Base-by-base conservation (phyloP, 2,888 invertebrate species). In the Cyaniris semiargus region DNA sequence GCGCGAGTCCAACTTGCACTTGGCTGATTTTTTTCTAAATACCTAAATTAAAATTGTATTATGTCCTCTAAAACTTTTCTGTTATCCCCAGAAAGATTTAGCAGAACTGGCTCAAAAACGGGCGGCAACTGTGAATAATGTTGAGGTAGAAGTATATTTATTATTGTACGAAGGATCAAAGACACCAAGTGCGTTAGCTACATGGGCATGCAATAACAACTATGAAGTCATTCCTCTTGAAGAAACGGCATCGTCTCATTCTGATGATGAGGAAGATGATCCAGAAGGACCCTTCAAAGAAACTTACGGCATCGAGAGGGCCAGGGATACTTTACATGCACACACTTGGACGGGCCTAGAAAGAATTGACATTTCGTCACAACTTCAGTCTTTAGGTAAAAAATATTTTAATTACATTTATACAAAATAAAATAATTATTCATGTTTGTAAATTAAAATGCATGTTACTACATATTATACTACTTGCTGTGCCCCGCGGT, bases 321-420 rank as follows among this genome's bases (percentile, higher is more conserved):
- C 53, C 6, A 48, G 74, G 2, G 74, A 74, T 4, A 48, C 74
- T 7, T 48, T 74, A 21, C 74, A 74, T 8, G 74, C 74, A 8
- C 74, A 74, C 74, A 74, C 74, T 18, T 74, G 74, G 74, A 74
- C 48, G 7, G 74, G 74, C 23, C 53, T 74, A 27, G 48, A 74
- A 53, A 74, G 53, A 48, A 18, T 53, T 27, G 53, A 53, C 18
- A 13, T 75, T 74, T 38, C 77, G 8, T 44, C 38, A 53, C 76
- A 71, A 70, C 31, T 76, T 27, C 34, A 48, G 18, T 44, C 56
- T 58, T 38, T 66, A 70, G 70, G 44, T 48, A 48, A 70, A 44
- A 44, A 23, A 53, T 31, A 21, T 60, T 60, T 23, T 60, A 60
- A 15, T 53, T 48, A 38, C 38, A 4, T 4, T 27, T 27, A 27